A percentile compares a stretch with the other conserved stretches of the same genome.
phyloP scores from a whole-genome alignment of 2,113 vertebrate genomes.

The Campylomormyrus numenius region DNA sequence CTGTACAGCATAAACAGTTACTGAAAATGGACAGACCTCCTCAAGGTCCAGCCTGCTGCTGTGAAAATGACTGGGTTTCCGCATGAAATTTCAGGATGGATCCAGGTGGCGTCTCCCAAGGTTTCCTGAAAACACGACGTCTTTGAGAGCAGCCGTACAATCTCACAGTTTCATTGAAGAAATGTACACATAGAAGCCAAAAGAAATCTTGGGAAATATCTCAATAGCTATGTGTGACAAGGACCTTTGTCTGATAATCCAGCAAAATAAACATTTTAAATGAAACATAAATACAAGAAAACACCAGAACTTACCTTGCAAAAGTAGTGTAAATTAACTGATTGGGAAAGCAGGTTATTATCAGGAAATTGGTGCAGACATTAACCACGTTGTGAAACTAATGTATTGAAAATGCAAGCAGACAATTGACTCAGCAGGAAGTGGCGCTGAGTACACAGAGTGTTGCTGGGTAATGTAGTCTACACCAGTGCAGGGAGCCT shows the following conservation, averaged over 20 bases:
- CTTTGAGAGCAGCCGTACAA: neutral
- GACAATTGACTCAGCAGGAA: neutral
- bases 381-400: neutral
- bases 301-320: neutral
- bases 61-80: neutral
- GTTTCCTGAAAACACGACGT: neutral
- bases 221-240: neutral
- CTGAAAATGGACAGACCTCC: neutral
- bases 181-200: neutral
- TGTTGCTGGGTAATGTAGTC: neutral
- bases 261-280: neutral
- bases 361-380: neutral
- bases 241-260: neutral
- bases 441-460: neutral
- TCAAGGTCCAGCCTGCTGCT: neutral
- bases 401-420: neutral
- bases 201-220: neutral
- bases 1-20: neutral
- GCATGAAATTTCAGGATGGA: neutral
- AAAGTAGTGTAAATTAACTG: neutral
- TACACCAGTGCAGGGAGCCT: neutral
- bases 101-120: neutral
- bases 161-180: neutral
- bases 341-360: neutral
- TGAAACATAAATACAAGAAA: neutral